Evolutionary conservation across 2,888 invertebrate species (phyloP).

Genomic region (Sipha maydis): DNA sequence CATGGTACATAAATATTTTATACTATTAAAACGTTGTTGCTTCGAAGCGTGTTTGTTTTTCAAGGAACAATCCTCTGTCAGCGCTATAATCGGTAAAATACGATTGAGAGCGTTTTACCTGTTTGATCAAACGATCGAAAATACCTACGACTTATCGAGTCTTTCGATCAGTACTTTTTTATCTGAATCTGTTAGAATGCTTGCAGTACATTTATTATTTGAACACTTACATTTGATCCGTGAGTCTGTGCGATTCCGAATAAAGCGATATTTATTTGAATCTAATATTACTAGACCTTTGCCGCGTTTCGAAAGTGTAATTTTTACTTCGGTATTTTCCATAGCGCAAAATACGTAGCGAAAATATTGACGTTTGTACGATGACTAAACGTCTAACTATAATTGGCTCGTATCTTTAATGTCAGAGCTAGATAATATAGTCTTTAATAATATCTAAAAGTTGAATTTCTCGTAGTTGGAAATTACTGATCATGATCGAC

Average conservation of each 20-base stretch:
- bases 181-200: background rate
- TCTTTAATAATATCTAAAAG: no score
- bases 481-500: no score
- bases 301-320: background rate
- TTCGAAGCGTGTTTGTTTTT: no score
- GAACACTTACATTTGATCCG: background rate
- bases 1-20: no score
- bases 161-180: background rate
- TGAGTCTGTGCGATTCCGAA: background rate
- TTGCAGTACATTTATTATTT: constrained; percentile 14
- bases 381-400: no score
- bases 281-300: background rate
- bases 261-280: constrained; percentile 14
- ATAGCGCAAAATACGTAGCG: background rate
- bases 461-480: no score
- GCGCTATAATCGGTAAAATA: background rate
- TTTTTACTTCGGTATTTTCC: background rate
- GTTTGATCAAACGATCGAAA: background rate
- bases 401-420: no score
- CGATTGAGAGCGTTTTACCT: background rate
- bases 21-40: no score
- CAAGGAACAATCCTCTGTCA: no score
- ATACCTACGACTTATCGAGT: background rate
- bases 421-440: no score
- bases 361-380: no score